These are phyloP conservation scores for Melanogrammus aeglefinus DNA, from an alignment of 2,797 vertebrate genomes.

Conservation along the genomic window DNA sequence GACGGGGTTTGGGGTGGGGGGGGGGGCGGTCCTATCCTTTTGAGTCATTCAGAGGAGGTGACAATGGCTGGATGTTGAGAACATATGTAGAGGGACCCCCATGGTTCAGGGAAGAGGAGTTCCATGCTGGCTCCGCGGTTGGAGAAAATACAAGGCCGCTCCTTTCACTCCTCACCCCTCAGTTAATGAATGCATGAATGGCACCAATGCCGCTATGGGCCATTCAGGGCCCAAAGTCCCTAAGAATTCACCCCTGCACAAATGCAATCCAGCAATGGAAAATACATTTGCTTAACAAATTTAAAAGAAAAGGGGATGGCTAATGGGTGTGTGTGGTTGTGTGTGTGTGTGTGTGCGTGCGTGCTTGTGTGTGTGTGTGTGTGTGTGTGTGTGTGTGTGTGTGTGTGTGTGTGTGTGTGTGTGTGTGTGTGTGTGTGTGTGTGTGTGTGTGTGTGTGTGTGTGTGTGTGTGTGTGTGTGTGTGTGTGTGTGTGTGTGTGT, in stretches of 20 bases:
- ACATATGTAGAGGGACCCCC: slow-evolving; percentile 99
- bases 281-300: slow-evolving; percentile 99
- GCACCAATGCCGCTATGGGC: slow-evolving; percentile 91
- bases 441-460: no score
- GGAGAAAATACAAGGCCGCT: slow-evolving; percentile 86
- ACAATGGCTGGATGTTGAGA: slow-evolving; percentile 99
- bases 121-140: slow-evolving; percentile 88
- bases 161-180: slow-evolving; percentile 88
- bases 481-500: no score
- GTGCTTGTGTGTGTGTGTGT: slow-evolving; percentile 29
- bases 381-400: slow-evolving; percentile 38
- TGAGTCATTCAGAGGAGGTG: slow-evolving; percentile 95
- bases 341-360: slow-evolving; percentile 32
- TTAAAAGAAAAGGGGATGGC: slow-evolving; percentile 86
- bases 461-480: no score
- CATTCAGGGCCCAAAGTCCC: slow-evolving; percentile 94
- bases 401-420: no score
- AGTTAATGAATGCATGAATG: slow-evolving; percentile 97
- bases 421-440: no score
- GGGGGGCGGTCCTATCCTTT: slow-evolving; percentile 68
- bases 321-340: slow-evolving; percentile 59
- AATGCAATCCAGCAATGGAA: slow-evolving; percentile 93
- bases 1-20: slow-evolving; percentile 6
- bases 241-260: slow-evolving; percentile 88
- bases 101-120: slow-evolving; percentile 89